Percentiles rank a stretch among this genome's conserved stretches.
phyloP scores from a whole-genome alignment of 2,888 invertebrate species.

The Osedax fenrisi region DNA sequence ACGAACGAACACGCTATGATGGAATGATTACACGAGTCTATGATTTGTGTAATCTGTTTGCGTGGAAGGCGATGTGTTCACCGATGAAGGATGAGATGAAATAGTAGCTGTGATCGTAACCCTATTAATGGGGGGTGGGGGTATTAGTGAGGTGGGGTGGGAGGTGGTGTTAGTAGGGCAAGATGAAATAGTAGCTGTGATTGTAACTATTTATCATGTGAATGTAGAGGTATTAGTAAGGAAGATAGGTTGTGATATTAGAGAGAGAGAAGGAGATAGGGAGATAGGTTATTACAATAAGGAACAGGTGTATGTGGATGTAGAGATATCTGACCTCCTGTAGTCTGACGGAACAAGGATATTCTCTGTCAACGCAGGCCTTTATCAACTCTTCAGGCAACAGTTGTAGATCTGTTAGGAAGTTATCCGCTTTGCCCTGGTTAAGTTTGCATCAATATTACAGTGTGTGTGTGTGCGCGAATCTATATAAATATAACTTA shows the following conservation, averaged over 20 bases:
- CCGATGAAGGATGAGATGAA: slow-evolving; percentile 80
- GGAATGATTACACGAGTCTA: no score
- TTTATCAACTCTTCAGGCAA: slow-evolving; percentile 70
- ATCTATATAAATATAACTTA: no score
- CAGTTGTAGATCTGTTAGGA: slow-evolving; percentile 64
- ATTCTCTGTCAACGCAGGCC: slow-evolving; percentile 61
- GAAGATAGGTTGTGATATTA: no score
- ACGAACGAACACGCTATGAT: no score
- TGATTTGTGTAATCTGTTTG: no score
- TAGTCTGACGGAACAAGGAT: slow-evolving; percentile 52
- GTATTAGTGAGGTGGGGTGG: slow-evolving; percentile 66
- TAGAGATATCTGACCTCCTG: slow-evolving; percentile 44
- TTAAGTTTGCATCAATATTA: no score
- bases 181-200: slow-evolving; percentile 83
- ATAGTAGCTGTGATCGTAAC: slow-evolving; percentile 88
- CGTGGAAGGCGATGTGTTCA: slow-evolving; percentile 82
- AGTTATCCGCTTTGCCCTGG: slow-evolving; percentile 72
- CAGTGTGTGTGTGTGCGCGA: no score
- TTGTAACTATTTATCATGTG: slow-evolving; percentile 80
- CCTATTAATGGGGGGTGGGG: slow-evolving; percentile 46
- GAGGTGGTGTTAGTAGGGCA: slow-evolving; percentile 82
- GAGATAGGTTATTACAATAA: no score
- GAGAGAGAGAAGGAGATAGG: no score
- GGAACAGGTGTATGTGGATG: no score
- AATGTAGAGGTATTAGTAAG: no score